A percentile compares a stretch with the other conserved stretches of the same genome.
Evolutionary conservation across 1,140 invertebrate species (phyloP).

Genomic region (Gonatopus flavifemur): DNA sequence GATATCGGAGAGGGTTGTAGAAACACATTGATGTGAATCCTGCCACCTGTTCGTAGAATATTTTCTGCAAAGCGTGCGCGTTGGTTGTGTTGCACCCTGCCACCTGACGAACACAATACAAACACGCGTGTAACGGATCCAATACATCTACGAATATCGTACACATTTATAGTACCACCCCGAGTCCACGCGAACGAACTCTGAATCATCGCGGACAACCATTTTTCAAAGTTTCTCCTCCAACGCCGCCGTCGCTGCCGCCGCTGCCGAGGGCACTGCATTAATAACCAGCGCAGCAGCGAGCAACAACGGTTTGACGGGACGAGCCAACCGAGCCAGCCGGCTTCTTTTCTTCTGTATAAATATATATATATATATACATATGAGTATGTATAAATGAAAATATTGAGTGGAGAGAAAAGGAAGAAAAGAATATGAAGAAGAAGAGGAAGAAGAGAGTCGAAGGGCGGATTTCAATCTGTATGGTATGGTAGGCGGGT

Average conservation of each 20-base stretch:
- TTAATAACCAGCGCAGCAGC: conserved; percentile 37
- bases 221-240: conserved; percentile 35
- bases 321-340: too few relatives aligned
- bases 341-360: conserved; percentile 34
- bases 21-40: conserved; percentile 21
- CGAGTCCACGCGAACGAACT: conserved; percentile 30
- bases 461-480: conserved; percentile 36
- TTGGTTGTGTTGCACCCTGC: too few relatives aligned
- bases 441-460: too few relatives aligned
- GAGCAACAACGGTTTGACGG: conserved; percentile 20
- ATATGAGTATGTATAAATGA: too few relatives aligned
- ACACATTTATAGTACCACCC: conserved; percentile 24
- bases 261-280: conserved; percentile 21
- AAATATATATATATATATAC: too few relatives aligned
- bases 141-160: too few relatives aligned
- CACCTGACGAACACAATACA: too few relatives aligned
- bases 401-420: too few relatives aligned
- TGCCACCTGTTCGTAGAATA: conserved; percentile 26
- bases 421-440: conserved; percentile 36
- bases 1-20: not conserved
- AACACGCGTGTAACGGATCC: too few relatives aligned
- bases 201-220: conserved; percentile 33
- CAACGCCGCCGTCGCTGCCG: too few relatives aligned
- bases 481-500: too few relatives aligned
- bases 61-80: conserved; percentile 25